phyloP scores from a whole-genome alignment of 2,888 invertebrate species.

The Chamaedrilus cognettii region DNA sequence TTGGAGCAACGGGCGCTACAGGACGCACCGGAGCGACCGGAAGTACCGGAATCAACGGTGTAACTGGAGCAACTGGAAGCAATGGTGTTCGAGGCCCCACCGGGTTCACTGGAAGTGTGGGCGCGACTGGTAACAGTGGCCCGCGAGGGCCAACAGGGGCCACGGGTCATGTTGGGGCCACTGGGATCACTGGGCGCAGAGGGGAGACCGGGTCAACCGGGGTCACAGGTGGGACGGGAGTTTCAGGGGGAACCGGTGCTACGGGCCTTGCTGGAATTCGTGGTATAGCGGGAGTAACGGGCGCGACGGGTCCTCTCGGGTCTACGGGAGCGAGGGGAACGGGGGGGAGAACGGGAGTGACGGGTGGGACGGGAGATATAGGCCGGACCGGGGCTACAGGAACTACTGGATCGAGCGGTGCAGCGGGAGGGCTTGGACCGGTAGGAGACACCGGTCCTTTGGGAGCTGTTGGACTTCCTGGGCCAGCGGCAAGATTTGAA shows the following conservation, averaged over 20 bases:
- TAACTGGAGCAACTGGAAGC: slow-evolving; percentile 26
- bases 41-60: slow-evolving; percentile 11
- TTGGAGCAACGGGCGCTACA: slow-evolving; percentile 5
- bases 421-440: no score
- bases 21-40: slow-evolving; percentile 21
- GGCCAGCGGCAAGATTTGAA: no score
- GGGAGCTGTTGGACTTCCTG: no score
- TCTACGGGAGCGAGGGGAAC: not conserved
- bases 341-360: not conserved
- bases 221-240: not conserved
- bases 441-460: no score
- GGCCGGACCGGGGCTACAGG: slow-evolving; percentile 4
- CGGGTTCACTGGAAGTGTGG: slow-evolving; percentile 13
- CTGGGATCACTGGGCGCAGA: not conserved
- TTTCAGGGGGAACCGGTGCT: not conserved
- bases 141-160: not conserved
- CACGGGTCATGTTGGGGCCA: not conserved
- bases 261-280: not conserved
- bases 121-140: no score
- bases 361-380: no score
- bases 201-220: not conserved
- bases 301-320: slow-evolving; percentile 1
- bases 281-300: not conserved
- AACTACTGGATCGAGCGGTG: slow-evolving; percentile 1
- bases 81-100: not conserved